These are phyloP conservation scores for Coleophora flavipennella DNA, from an alignment of 2,888 invertebrate genomes.

Conservation along the genomic window DNA sequence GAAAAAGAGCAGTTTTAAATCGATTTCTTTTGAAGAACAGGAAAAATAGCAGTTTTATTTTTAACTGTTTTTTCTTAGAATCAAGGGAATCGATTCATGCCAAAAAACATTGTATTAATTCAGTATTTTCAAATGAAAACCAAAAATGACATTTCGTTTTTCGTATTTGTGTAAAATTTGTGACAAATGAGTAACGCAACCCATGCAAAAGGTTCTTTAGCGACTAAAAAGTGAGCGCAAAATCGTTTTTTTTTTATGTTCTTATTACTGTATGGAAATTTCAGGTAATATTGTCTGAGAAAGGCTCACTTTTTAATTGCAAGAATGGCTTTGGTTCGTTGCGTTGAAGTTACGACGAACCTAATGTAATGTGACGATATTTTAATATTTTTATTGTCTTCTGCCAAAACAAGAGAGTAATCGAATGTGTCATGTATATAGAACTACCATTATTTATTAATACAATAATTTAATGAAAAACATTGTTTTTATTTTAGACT, in stretches of 20 bases:
- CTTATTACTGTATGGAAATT: not conserved
- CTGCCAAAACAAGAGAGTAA: constrained; percentile 72
- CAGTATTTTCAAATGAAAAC: constrained; percentile 62
- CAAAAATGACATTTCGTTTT: constrained; percentile 41
- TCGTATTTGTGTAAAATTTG: constrained; percentile 16
- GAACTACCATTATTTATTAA: constrained; percentile 74
- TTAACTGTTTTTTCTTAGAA: not conserved
- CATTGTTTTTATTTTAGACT: constrained; percentile 36
- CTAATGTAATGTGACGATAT: constrained; percentile 54
- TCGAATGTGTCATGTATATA: constrained; percentile 73
- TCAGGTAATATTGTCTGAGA: constrained; percentile 11
- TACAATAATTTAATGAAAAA: constrained; percentile 68
- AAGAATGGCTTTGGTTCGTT: constrained; percentile 15
- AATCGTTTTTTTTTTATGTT: too few species aligned
- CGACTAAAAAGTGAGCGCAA: constrained; percentile 6
- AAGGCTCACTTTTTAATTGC: constrained; percentile 13
- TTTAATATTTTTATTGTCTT: constrained; percentile 62
- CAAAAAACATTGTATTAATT: too few species aligned
- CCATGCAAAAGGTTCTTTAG: constrained; percentile 14
- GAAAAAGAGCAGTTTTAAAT: constrained; percentile 15
- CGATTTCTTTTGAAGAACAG: not conserved
- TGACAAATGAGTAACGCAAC: too few species aligned
- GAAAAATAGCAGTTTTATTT: too few species aligned
- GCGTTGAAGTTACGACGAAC: constrained; percentile 41
- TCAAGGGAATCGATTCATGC: constrained; percentile 43